Evolutionary conservation across 2,888 invertebrate genomes (phyloP).

Genomic region (Mermis nigrescens): DNA sequence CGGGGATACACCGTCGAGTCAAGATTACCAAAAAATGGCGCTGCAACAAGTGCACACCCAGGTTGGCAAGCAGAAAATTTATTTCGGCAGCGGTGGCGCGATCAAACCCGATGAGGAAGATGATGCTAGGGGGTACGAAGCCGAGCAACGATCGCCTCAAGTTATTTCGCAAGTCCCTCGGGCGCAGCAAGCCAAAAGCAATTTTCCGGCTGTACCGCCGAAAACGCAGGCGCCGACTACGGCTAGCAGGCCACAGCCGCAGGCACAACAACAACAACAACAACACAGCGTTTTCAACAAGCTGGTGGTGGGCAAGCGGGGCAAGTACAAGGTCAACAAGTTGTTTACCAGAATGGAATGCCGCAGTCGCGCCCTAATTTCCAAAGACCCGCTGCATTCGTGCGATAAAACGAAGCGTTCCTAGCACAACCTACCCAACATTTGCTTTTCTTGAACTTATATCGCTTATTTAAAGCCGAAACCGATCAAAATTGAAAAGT

Average conservation of each 20-base stretch:
- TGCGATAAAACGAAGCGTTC: no score
- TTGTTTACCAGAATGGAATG: no score
- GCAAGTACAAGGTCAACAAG: no score
- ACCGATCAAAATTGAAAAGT: no score
- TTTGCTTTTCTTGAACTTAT: no score
- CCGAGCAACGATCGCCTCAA: neutral
- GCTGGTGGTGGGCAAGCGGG: no score
- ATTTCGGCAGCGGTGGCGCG: neutral
- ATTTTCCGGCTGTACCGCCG: neutral
- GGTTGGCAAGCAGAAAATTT: neutral
- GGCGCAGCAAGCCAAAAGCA: neutral
- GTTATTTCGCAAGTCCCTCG: neutral
- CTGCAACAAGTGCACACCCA: slow-evolving; percentile 1
- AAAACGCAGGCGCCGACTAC: neutral
- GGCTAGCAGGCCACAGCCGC: neutral
- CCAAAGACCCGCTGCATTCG: no score
- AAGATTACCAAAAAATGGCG: neutral
- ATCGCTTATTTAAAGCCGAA: no score
- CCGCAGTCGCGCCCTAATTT: no score
- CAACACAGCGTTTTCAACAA: no score
- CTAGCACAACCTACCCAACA: no score
- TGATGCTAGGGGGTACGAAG: neutral
- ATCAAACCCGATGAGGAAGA: neutral
- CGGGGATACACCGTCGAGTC: neutral
- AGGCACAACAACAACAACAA: neutral